Conservation (phyloP, 2,113 vertebrate genomes). For the Neodon shergylaensis region DNA sequence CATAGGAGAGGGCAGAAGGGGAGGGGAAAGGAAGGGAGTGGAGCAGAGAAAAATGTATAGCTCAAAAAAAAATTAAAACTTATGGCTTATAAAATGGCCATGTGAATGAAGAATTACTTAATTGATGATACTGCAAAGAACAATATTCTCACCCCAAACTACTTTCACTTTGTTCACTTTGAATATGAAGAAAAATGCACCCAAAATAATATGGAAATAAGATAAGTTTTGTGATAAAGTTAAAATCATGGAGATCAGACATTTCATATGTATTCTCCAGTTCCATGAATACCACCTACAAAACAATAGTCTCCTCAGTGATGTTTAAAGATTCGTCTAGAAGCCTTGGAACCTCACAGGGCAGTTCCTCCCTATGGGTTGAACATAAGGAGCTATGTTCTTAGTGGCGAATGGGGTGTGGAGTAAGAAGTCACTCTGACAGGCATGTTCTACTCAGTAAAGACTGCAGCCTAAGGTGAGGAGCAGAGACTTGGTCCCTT, state of each 20-base stretch:
- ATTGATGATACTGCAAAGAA: neutral
- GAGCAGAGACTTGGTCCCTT: neutral
- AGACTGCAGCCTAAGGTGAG: neutral
- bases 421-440: neutral
- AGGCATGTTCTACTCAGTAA: neutral
- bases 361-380: neutral
- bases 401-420: neutral
- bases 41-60: no score
- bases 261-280: neutral
- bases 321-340: neutral
- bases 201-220: neutral
- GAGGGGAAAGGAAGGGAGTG: no score
- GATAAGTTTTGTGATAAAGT: slow-evolving; percentile 32
- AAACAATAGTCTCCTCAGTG: neutral
- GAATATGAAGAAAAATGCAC: neutral
- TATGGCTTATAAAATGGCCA: slow-evolving; percentile 14
- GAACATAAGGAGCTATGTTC: neutral
- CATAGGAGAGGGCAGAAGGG: no score
- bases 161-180: neutral
- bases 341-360: neutral
- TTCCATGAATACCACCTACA: neutral
- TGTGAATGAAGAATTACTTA: slow-evolving; percentile 9
- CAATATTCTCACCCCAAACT: neutral
- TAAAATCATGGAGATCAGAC: neutral
- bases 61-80: neutral